These are phyloP conservation scores for Lasiommata megera DNA, from an alignment of 2,888 invertebrate species.

Conservation along the genomic window DNA sequence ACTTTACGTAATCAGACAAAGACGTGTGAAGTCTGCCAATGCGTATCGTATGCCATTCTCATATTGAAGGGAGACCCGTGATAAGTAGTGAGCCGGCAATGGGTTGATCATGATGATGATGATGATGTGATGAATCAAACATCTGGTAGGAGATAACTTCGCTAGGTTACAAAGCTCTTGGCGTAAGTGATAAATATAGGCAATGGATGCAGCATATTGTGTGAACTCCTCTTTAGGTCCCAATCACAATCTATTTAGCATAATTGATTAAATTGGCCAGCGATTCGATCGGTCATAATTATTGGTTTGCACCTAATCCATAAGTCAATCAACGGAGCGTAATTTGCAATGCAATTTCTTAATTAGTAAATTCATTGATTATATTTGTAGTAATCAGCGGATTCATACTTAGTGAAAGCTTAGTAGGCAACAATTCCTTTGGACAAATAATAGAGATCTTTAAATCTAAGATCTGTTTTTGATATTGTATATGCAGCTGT, in stretches of 20 bases:
- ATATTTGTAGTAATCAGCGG: background rate
- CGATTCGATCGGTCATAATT: constrained; percentile 46
- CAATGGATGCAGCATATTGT: background rate
- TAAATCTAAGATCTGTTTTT: too few relatives aligned
- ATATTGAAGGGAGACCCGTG: too few relatives aligned
- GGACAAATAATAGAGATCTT: background rate
- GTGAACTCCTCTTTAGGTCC: constrained; percentile 7
- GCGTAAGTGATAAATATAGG: too few relatives aligned
- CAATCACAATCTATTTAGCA: constrained; percentile 31
- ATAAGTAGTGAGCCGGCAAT: too few relatives aligned
- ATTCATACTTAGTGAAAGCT: background rate
- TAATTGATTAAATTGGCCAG: constrained; percentile 52
- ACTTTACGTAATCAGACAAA: too few relatives aligned
- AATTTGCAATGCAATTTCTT: constrained; percentile 22
- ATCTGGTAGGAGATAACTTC: too few relatives aligned
- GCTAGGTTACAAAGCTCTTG: too few relatives aligned
- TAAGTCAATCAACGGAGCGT: constrained; percentile 31
- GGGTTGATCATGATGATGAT: too few relatives aligned
- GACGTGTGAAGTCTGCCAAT: too few relatives aligned
- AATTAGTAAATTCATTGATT: constrained; percentile 1
- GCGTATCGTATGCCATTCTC: too few relatives aligned
- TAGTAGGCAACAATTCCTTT: background rate
- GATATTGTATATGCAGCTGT: too few relatives aligned
- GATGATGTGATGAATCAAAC: too few relatives aligned
- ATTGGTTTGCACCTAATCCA: constrained; percentile 48